phyloP scores from a whole-genome alignment of 2,888 invertebrate genomes.

The Erpobdella octoculata region DNA sequence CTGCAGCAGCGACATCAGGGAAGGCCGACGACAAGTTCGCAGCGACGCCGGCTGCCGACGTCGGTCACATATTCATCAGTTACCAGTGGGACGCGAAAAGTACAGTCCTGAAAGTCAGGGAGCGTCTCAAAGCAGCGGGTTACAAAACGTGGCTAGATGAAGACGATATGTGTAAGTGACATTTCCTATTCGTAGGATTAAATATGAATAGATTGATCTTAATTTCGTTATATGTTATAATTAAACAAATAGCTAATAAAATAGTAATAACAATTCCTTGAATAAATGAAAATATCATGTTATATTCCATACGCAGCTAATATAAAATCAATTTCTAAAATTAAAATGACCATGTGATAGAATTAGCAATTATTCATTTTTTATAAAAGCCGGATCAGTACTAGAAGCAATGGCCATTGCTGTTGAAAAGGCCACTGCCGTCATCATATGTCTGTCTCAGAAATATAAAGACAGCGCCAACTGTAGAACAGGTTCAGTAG shows the following conservation, averaged over 20 bases:
- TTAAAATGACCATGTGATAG: no score
- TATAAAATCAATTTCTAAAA: no score
- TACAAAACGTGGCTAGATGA: slow-evolving; percentile 50
- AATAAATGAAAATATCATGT: neutral
- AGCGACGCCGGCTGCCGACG: neutral
- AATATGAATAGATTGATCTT: neutral
- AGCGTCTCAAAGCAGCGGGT: slow-evolving; percentile 42
- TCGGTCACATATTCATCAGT: slow-evolving; percentile 45
- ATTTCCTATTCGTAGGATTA: neutral
- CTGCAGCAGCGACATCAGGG: neutral
- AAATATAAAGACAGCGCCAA: slow-evolving; percentile 49
- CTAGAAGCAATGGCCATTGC: slow-evolving; percentile 49
- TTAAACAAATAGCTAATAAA: no score
- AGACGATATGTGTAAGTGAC: slow-evolving; percentile 43
- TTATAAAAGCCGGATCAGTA: slow-evolving; percentile 44
- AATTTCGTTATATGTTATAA: no score
- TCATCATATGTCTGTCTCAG: slow-evolving; percentile 48
- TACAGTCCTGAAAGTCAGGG: slow-evolving; percentile 40
- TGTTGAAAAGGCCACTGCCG: slow-evolving; percentile 45
- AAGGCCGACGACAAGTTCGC: neutral
- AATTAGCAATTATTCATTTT: no score
- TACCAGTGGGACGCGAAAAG: slow-evolving; percentile 45
- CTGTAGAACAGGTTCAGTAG: slow-evolving; percentile 49
- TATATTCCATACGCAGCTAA: neutral
- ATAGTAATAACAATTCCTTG: neutral